Percentiles rank a stretch among this genome's conserved stretches.
phyloP scores from a whole-genome alignment of 1,140 invertebrate genomes.

The Lordiphosa clarofinis region DNA sequence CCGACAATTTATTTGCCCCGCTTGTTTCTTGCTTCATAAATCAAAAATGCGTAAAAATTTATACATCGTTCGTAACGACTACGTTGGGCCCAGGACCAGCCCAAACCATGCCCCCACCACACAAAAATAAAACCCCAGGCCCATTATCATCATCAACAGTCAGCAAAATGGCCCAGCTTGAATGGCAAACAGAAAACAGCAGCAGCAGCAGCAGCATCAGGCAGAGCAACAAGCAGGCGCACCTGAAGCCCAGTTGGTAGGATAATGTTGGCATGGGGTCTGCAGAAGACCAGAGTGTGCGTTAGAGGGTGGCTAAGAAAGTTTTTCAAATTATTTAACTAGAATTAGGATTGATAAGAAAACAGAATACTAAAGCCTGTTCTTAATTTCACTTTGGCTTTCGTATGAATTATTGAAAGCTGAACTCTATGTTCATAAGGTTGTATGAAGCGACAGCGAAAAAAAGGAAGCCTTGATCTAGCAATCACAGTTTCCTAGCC shows the following conservation, averaged over 20 bases:
- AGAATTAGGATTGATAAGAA: too few species aligned
- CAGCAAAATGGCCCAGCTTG: constrained; percentile 65
- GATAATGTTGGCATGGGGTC: constrained; percentile 1
- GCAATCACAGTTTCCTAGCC: too few species aligned
- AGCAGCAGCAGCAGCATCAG: too few species aligned
- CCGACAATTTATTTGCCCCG: constrained; percentile 62
- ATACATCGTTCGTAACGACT: constrained; percentile 36
- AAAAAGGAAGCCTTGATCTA: too few species aligned
- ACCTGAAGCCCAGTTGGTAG: constrained; percentile 52
- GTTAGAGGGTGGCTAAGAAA: constrained; percentile 1
- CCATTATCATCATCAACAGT: constrained; percentile 51
- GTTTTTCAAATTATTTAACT: constrained; percentile 2
- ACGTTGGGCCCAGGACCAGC: constrained; percentile 20
- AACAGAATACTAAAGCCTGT: too few species aligned
- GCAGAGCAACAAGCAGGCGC: constrained; percentile 59
- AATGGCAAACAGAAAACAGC: constrained; percentile 25
- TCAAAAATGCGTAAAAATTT: constrained; percentile 78
- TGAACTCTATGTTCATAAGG: too few species aligned
- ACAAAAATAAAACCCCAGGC: constrained; percentile 8
- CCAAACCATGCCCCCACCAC: not conserved
- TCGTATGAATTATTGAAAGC: too few species aligned
- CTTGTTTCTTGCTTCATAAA: constrained; percentile 42
- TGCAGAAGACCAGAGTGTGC: too few species aligned
- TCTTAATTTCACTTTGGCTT: too few species aligned
- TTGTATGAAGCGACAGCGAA: too few species aligned